Evolutionary conservation across 2,797 vertebrate genomes (phyloP).

Genomic region (Neostethus bicornis): DNA sequence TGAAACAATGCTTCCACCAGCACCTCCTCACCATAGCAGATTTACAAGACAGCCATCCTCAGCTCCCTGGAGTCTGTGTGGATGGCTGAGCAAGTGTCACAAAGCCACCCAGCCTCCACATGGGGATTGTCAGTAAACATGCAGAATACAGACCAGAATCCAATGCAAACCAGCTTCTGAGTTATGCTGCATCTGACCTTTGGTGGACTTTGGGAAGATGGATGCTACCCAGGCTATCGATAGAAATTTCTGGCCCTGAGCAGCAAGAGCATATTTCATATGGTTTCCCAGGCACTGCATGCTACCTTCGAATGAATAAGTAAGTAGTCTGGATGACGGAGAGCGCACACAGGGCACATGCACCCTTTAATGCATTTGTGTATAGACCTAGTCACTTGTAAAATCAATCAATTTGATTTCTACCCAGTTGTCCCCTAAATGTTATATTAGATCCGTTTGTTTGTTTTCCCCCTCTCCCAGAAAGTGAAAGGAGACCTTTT

Average conservation of each 20-base stretch:
- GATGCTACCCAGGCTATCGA: slow-evolving; percentile 70
- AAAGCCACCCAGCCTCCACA: slow-evolving; percentile 45
- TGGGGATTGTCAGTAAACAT: slow-evolving; percentile 52
- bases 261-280: slow-evolving; percentile 61
- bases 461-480: slow-evolving; percentile 35
- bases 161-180: slow-evolving; percentile 66
- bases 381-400: slow-evolving; percentile 29
- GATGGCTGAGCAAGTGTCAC: slow-evolving; percentile 60
- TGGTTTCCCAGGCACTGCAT: slow-evolving; percentile 47
- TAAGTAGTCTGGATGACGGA: slow-evolving; percentile 58
- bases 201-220: slow-evolving; percentile 75
- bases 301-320: slow-evolving; percentile 69
- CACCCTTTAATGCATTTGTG: slow-evolving; percentile 55
- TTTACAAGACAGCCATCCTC: slow-evolving; percentile 66
- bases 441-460: slow-evolving; percentile 52
- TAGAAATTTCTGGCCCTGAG: slow-evolving; percentile 63
- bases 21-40: slow-evolving; percentile 61
- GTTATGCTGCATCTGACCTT: slow-evolving; percentile 75
- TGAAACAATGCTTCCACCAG: slow-evolving; percentile 68
- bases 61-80: slow-evolving; percentile 32
- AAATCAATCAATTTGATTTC: slow-evolving; percentile 61
- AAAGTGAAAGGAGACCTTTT: slow-evolving; percentile 25
- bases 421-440: slow-evolving; percentile 40
- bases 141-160: slow-evolving; percentile 65
- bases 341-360: slow-evolving; percentile 20